phyloP scores from a whole-genome alignment of 2,113 vertebrate genomes.

The Ceuthmochares aereus region DNA sequence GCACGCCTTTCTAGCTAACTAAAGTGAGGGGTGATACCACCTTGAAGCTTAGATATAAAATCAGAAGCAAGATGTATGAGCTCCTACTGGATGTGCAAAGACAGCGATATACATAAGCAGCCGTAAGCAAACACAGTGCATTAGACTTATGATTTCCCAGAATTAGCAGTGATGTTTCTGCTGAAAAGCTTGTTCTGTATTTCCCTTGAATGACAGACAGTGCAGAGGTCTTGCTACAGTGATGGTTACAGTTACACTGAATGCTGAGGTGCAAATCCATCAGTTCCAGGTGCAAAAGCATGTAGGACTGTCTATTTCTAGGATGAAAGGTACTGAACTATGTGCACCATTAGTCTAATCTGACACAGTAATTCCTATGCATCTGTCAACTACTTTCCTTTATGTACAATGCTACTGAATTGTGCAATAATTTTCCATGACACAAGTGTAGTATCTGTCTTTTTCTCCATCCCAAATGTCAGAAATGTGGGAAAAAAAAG shows the following conservation, averaged over 20 bases:
- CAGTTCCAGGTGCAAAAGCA: not conserved
- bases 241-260: not conserved
- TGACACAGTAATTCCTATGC: not conserved
- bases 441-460: not conserved
- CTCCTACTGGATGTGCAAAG: not conserved
- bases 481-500: not conserved
- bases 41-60: not conserved
- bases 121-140: not conserved
- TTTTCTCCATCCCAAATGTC: constrained; percentile 12
- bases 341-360: not conserved
- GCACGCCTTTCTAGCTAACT: not conserved
- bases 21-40: not conserved
- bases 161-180: not conserved
- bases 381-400: not conserved
- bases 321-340: not conserved
- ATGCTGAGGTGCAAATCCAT: not conserved
- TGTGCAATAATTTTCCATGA: not conserved
- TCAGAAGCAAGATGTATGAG: not conserved
- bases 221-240: not conserved
- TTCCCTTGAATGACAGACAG: not conserved
- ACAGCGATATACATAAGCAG: not conserved
- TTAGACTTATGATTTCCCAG: not conserved
- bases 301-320: not conserved
- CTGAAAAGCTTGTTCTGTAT: not conserved
- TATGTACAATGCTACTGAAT: not conserved